A percentile compares a stretch with the other conserved stretches of the same genome.
These are phyloP conservation scores for Antigone vipio DNA, from an alignment of 2,113 vertebrate genomes.

Conservation along the genomic window DNA sequence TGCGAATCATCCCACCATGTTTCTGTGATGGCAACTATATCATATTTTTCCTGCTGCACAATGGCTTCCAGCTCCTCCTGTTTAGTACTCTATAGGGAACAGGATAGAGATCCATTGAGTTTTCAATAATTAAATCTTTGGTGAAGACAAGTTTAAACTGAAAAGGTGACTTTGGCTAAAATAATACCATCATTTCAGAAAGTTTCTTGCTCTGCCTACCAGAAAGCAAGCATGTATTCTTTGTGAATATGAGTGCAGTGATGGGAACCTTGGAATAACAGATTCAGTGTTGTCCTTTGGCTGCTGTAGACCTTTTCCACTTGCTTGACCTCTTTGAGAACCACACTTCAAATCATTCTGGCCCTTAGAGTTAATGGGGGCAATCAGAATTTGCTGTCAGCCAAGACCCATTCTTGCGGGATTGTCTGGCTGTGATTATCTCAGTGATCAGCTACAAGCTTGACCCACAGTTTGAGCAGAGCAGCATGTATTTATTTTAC, in stretches of 20 bases:
- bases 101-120: not conserved
- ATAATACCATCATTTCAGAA: not conserved
- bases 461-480: not conserved
- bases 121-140: not conserved
- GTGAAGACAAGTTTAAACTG: not conserved
- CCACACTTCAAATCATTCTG: not conserved
- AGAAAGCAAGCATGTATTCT: not conserved
- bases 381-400: not conserved
- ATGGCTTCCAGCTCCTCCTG: no score
- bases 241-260: not conserved
- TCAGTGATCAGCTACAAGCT: not conserved
- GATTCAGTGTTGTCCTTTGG: not conserved
- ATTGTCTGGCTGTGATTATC: not conserved
- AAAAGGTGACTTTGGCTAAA: not conserved
- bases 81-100: not conserved
- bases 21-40: no score
- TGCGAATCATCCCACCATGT: no score
- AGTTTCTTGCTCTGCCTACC: not conserved
- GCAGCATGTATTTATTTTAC: not conserved
- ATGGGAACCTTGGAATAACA: not conserved
- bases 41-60: no score
- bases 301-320: not conserved
- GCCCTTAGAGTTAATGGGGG: not conserved
- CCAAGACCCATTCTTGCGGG: not conserved
- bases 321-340: not conserved